Conservation (phyloP, 2,113 vertebrate species). For the Oreocharis arfaki region DNA sequence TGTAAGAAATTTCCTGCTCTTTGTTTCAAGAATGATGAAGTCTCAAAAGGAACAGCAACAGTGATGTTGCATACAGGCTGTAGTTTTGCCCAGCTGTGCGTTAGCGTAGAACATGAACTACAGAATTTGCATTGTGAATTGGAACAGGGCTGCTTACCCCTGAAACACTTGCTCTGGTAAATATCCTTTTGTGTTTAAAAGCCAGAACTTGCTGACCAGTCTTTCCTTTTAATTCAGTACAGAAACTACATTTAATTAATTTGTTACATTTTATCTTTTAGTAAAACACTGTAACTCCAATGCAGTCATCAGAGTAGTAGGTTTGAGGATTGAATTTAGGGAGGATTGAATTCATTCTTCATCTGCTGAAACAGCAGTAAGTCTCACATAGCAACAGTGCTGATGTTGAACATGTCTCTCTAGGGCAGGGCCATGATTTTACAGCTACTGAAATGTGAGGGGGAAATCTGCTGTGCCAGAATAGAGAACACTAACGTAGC, state of each 20-base stretch:
- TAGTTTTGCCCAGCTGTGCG: background rate
- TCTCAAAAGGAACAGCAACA: background rate
- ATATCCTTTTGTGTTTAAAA: background rate
- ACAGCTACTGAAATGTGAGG: background rate
- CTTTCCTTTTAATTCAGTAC: background rate
- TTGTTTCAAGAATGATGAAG: background rate
- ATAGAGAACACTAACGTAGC: background rate
- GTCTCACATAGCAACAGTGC: background rate
- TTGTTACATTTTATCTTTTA: background rate
- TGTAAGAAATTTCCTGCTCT: background rate
- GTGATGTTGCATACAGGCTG: background rate
- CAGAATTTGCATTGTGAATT: background rate
- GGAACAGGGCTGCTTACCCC: background rate
- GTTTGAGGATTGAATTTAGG: background rate
- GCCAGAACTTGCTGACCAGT: background rate
- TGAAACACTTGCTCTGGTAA: background rate
- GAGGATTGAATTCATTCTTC: background rate
- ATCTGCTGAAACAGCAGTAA: conserved; percentile 35
- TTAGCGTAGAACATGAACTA: background rate
- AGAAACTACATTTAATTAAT: background rate
- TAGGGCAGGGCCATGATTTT: background rate
- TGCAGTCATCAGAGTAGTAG: background rate
- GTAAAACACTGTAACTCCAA: background rate
- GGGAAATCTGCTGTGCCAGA: background rate
- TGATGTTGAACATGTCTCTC: background rate